These are phyloP conservation scores for Machimus rusticus DNA, from an alignment of 2,888 invertebrate genomes.

Conservation along the genomic window DNA sequence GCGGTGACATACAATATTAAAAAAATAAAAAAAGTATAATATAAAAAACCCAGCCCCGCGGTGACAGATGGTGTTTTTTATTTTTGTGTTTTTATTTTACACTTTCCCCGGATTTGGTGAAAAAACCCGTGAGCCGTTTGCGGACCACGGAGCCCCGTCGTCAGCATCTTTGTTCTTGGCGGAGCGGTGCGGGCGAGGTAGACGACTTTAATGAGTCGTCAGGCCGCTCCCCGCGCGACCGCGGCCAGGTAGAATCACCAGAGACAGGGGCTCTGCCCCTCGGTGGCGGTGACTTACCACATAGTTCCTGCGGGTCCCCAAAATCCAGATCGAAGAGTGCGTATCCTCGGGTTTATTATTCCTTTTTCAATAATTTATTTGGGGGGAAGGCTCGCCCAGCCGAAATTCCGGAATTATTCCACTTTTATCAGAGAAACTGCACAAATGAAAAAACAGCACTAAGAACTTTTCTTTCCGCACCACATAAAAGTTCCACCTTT, in stretches of 20 bases:
- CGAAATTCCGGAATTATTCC: background rate
- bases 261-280: background rate
- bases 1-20: background rate
- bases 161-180: conserved; percentile 18
- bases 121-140: background rate
- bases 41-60: background rate
- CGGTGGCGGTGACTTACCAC: conserved; percentile 1
- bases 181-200: background rate
- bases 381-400: background rate
- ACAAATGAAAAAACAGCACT: background rate
- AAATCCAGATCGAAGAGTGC: background rate
- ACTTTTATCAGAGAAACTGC: conserved; percentile 12
- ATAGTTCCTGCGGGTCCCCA: conserved; percentile 3
- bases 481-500: conserved; percentile 28
- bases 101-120: conserved; percentile 6
- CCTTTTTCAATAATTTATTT: background rate
- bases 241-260: background rate
- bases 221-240: background rate
- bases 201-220: background rate
- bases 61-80: conserved; percentile 14
- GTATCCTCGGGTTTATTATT: background rate
- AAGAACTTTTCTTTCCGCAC: background rate
- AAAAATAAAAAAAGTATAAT: background rate
- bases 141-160: background rate
- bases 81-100: background rate